Conservation (phyloP, 2,888 invertebrate genomes). For the Ophioninae sp. region DNA sequence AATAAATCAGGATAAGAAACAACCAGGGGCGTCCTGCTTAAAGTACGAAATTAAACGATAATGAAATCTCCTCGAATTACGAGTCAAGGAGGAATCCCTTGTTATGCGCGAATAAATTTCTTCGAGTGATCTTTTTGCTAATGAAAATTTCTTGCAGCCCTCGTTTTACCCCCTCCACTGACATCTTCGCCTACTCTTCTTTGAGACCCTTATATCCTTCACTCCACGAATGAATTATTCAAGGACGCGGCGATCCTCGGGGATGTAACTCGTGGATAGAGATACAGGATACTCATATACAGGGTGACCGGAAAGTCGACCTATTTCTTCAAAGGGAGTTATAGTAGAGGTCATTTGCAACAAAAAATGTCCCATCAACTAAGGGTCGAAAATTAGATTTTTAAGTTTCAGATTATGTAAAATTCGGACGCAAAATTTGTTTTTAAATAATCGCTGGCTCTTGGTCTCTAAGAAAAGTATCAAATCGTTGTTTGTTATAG, state of each 20-base stretch:
- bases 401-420: too few relatives aligned
- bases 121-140: slow-evolving; percentile 49
- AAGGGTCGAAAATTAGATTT: too few relatives aligned
- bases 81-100: background rate
- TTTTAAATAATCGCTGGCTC: too few relatives aligned
- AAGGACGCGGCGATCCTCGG: slow-evolving; percentile 31
- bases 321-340: too few relatives aligned
- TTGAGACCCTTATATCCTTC: slow-evolving; percentile 29
- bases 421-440: too few relatives aligned
- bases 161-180: background rate
- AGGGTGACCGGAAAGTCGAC: too few relatives aligned
- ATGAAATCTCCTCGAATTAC: slow-evolving; percentile 48
- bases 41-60: slow-evolving; percentile 31
- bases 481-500: too few relatives aligned
- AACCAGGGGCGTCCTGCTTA: background rate
- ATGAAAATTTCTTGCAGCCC: slow-evolving; percentile 38
- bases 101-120: slow-evolving; percentile 41
- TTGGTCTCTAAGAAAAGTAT: too few relatives aligned
- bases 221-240: slow-evolving; percentile 56
- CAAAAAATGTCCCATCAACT: too few relatives aligned
- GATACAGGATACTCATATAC: background rate
- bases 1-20: slow-evolving; percentile 6
- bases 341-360: too few relatives aligned
- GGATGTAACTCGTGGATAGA: slow-evolving; percentile 11
- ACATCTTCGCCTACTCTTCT: slow-evolving; percentile 1